These are phyloP conservation scores for Abrostola tripartita DNA, from an alignment of 2,888 invertebrate genomes.

Conservation along the genomic window DNA sequence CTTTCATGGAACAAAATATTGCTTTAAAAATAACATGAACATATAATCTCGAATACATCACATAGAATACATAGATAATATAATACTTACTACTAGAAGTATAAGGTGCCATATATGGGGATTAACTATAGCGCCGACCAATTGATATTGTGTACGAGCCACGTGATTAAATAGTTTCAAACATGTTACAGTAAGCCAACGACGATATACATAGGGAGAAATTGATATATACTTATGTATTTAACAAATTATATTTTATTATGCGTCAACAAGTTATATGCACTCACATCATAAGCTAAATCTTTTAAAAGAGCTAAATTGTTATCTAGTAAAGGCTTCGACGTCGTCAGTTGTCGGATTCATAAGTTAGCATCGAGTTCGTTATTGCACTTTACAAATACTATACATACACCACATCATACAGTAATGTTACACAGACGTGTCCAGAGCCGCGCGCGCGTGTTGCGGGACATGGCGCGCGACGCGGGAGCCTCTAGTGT, in stretches of 20 bases:
- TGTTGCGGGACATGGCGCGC: constrained; percentile 27
- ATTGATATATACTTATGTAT: constrained; percentile 60
- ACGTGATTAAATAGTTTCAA: constrained; percentile 57
- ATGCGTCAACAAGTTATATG: constrained; percentile 84
- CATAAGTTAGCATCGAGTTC: constrained; percentile 76
- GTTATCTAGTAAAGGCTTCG: constrained; percentile 77
- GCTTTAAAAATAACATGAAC: constrained; percentile 74
- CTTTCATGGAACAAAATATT: constrained; percentile 74
- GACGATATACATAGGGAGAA: constrained; percentile 72
- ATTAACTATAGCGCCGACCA: constrained; percentile 61
- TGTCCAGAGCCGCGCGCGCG: constrained; percentile 52
- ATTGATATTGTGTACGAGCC: constrained; percentile 53
- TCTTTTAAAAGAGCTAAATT: constrained; percentile 67
- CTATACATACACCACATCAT: constrained; percentile 67
- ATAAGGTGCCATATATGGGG: constrained; percentile 70
- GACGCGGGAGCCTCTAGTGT: constrained; percentile 33
- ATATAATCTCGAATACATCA: constrained; percentile 76
- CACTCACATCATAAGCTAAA: constrained; percentile 75
- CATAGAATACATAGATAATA: constrained; percentile 70
- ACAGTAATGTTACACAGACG: constrained; percentile 61
- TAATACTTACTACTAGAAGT: constrained; percentile 78
- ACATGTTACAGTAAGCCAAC: constrained; percentile 78
- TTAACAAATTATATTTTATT: constrained; percentile 77
- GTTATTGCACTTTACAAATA: constrained; percentile 79
- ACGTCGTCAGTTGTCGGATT: constrained; percentile 70